Base-by-base conservation (phyloP, 1,140 invertebrate species). In the Brachionus rotundiformis region DNA sequence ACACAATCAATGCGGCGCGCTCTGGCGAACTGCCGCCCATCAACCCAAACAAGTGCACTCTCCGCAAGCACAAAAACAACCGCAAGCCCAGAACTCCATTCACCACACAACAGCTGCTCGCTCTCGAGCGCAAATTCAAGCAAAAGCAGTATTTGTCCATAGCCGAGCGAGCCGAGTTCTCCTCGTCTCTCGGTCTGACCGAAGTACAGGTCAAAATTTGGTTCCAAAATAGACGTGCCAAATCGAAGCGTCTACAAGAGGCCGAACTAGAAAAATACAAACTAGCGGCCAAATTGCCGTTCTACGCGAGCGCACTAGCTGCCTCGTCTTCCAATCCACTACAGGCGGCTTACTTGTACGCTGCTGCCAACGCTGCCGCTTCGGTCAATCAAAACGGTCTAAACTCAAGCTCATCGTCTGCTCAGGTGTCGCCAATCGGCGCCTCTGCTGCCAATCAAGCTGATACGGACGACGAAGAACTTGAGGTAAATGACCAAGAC, bases 221-320 rank as follows among this genome's bases (percentile, higher is more conserved):
- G 96, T 98, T 98, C 86, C 96, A 98, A 90, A 98, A 98, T 86
- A 91, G 96, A 1, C 90, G 96, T 16, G 96, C 96, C 11, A 98
- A 98, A 88, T 98, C 96, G 95, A 98, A 98, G 90, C 89, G 95
- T 8, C 36, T 82, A 27, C 61, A 68, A 16, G 81, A 82, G 39
- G 63, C 81, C 25, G 81, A 82, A 29, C n/a, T 68, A 5, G 81
- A 82, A 73, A 82, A 82, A 49, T 71, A 31, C 31, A 81, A 81
- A 44, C 4, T 80, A n/a, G 79, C 79, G 1, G 79, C 59, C 29
- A 54, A 59, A 23, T 61, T 79, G 33, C 76, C 76, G 10, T 79
- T 79, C 29, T 79, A 79, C 16, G 73, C 73, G 23, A 79, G 76
- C 23, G 76, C 76, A 33, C 36, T 79, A 19, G 68, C 68, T 44